A percentile compares a stretch with the other conserved stretches of the same genome.
phyloP scores from a whole-genome alignment of 35 echinoderm and acorn worm genomes.

The Apostichopus japonicus region DNA sequence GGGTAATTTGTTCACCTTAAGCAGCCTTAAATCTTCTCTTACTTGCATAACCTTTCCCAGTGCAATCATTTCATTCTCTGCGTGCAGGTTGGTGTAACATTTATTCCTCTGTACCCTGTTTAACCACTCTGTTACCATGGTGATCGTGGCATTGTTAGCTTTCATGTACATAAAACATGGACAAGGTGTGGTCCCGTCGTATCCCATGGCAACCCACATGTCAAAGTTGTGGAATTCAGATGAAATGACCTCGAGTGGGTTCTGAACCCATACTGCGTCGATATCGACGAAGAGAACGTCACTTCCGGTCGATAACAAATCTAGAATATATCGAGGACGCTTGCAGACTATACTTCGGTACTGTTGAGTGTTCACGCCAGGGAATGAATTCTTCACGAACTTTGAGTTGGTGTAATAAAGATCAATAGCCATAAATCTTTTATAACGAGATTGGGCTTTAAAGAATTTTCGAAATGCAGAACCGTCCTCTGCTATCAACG shows the following conservation, averaged over 20 bases:
- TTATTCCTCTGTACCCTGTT: background rate
- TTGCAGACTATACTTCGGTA: constrained; percentile 11
- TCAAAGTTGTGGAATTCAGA: constrained; percentile 25
- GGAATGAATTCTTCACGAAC: background rate
- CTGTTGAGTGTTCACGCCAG: background rate
- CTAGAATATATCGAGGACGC: constrained; percentile 2
- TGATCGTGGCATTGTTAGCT: background rate
- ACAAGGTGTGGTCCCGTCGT: constrained; percentile 49
- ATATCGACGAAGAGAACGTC: constrained; percentile 64
- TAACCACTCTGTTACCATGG: constrained; percentile 52
- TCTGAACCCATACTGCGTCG: constrained; percentile 62
- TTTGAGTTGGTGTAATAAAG: constrained; percentile 15
- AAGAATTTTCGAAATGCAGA: constrained; percentile 12
- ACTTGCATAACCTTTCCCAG: constrained; percentile 47
- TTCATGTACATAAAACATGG: constrained; percentile 67
- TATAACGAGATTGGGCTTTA: background rate
- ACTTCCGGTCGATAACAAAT: background rate
- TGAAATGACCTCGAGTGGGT: constrained; percentile 40
- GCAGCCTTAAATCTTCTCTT: background rate
- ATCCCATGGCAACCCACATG: constrained; percentile 59
- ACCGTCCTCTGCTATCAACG: constrained; percentile 21
- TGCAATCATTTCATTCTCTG: constrained; percentile 61
- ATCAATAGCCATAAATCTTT: background rate
- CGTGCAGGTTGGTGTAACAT: background rate
- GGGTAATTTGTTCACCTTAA: constrained; percentile 45